Evolutionary conservation across 2,888 invertebrate species (phyloP), one percentile per base, ranked within the genome.

Genomic region (Coleophora flavipennella): DNA sequence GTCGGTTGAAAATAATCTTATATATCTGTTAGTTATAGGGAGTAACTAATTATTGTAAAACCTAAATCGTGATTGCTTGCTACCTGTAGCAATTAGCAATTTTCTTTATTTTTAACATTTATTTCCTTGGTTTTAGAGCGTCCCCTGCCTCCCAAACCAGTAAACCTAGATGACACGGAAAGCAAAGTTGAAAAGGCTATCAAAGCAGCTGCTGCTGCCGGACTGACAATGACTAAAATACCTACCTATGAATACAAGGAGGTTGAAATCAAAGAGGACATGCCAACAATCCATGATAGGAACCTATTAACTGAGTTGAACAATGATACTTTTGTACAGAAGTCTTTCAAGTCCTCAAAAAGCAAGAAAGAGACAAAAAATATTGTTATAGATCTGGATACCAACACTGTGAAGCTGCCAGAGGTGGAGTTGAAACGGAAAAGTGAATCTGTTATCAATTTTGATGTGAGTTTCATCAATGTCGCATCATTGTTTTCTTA

Each of bases 331-430:
- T 93, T 92, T 67, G 79, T 86, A 8, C 90, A 86, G 1, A 89
- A 88, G 48, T 45, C 85, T 1, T 89, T 89, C 46, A 86, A 86
- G 1, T 86, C 89, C 0, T 85, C 86, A 27, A 81, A 75, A 49
- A 88, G 70, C 50, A 89, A 91, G 48, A 91, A 89, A 50, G 84
- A 88, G 29, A 78, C 87, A 3, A 88, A 89, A 50, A 91, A 89
- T 60, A 91, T 92, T 50, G 88, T 92, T 1, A 92, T 92, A 45
- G 92, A 93, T 59, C 85, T 92, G 39, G 87, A 88, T 50, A 85
- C 89, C 1, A 89, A 92, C 53, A 92, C 91, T 13, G 90, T 92
- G 35, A 89, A 87, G 50, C 77, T 92, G 10, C 89, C 92, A 20
- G 83, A 88, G 42, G 62, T 87, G 1, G 85, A 86, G 36, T 70